Percentiles rank a stretch among this genome's conserved stretches.
These are phyloP conservation scores for Laticauda colubrina DNA, from an alignment of 2,113 vertebrate genomes.

Conservation along the genomic window DNA sequence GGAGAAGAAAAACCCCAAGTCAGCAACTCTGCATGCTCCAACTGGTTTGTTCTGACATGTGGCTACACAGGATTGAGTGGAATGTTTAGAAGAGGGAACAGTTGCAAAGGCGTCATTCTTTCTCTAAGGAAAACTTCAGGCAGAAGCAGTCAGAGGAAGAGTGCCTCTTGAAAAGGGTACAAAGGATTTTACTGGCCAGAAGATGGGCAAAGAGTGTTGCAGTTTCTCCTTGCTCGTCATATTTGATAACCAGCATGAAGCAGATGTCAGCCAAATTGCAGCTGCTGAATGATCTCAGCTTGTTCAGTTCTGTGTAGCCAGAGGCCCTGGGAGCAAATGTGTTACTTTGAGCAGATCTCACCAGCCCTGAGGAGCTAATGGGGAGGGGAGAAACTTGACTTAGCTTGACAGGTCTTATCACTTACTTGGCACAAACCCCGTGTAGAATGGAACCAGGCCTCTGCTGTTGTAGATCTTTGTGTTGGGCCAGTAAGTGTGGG, in stretches of 20 bases:
- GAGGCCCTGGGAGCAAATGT: neutral
- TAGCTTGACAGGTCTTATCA: neutral
- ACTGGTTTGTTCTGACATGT: neutral
- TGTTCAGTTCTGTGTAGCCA: neutral
- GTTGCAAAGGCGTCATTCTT: neutral
- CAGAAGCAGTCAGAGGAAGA: neutral
- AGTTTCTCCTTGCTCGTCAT: neutral
- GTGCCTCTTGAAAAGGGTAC: neutral
- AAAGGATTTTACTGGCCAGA: neutral
- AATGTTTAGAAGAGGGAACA: neutral
- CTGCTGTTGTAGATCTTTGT: conserved; percentile 57
- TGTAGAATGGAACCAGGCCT: conserved; percentile 67
- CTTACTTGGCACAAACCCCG: conserved; percentile 69
- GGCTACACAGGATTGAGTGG: neutral
- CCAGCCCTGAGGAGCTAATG: neutral
- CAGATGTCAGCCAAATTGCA: neutral
- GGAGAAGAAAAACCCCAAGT: neutral
- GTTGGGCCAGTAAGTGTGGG: conserved; percentile 61
- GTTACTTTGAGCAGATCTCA: neutral
- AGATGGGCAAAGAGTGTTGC: neutral
- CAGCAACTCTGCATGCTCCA: neutral
- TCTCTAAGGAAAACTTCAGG: neutral
- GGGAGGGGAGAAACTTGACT: neutral
- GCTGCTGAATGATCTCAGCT: neutral
- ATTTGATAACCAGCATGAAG: neutral